Evolutionary conservation across 1,140 invertebrate genomes (phyloP).

Genomic region (Nephila pilipes): DNA sequence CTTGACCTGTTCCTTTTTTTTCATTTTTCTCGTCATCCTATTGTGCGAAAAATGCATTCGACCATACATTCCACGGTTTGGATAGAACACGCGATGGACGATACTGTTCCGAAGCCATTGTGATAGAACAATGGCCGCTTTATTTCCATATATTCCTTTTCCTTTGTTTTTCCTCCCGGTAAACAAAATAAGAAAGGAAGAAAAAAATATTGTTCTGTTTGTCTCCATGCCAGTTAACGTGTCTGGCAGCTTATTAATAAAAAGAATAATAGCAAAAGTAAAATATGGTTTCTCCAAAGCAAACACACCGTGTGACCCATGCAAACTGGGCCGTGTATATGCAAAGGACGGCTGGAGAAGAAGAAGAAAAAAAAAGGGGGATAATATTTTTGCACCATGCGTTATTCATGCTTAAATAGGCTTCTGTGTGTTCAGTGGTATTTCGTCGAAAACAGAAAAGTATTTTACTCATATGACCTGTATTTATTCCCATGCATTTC

Average conservation of each 20-base stretch:
- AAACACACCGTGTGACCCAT: slow-evolving; percentile 2
- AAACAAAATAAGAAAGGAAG: not conserved
- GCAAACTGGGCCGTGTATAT: slow-evolving; percentile 3
- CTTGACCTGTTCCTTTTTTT: slow-evolving; percentile 28
- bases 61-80: slow-evolving; percentile 29
- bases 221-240: not conserved
- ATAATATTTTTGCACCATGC: slow-evolving; percentile 14
- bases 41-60: slow-evolving; percentile 36
- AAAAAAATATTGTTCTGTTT: slow-evolving; percentile 3
- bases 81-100: not conserved
- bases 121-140: slow-evolving; percentile 40
- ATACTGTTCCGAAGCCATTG: not conserved
- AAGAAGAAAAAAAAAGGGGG: not conserved
- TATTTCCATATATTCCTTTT: slow-evolving; percentile 32
- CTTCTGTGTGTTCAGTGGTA: slow-evolving; percentile 43
- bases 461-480: slow-evolving; percentile 4
- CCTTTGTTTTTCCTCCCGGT: not conserved
- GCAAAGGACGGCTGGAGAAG: not conserved
- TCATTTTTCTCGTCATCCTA: slow-evolving; percentile 20
- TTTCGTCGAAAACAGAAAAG: slow-evolving; percentile 28
- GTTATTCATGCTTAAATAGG: slow-evolving; percentile 20
- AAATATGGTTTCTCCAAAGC: not conserved
- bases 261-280: not conserved
- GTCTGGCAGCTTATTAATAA: slow-evolving; percentile 31
- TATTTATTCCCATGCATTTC: slow-evolving; percentile 34